Percentiles rank a stretch among this genome's conserved stretches.
phyloP scores from a whole-genome alignment of 2,888 invertebrate genomes.

The Horisme vitalbata region DNA sequence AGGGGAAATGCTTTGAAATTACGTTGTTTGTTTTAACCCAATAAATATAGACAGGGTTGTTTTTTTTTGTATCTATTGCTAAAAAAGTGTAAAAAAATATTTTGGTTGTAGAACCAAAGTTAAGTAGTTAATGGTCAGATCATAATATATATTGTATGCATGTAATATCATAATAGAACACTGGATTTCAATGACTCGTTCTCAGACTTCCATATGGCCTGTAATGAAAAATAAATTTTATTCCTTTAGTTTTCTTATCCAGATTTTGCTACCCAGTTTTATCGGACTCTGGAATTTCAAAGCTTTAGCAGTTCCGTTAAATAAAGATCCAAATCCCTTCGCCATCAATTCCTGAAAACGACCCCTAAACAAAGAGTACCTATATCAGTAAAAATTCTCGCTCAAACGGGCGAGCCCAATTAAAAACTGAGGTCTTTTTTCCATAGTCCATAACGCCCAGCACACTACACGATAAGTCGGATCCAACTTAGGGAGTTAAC shows the following conservation, averaged over 20 bases:
- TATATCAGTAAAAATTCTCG: slow-evolving; percentile 56
- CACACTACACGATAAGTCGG: too few relatives aligned
- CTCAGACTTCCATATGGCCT: too few relatives aligned
- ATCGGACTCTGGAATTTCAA: background rate
- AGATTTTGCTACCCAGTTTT: background rate
- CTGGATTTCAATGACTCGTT: too few relatives aligned
- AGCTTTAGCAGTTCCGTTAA: background rate
- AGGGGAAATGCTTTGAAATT: slow-evolving; percentile 1
- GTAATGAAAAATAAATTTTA: too few relatives aligned
- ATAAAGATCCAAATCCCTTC: background rate
- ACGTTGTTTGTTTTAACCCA: background rate
- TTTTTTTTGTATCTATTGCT: too few relatives aligned
- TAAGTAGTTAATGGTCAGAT: too few relatives aligned
- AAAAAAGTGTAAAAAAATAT: too few relatives aligned
- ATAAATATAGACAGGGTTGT: background rate
- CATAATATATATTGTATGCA: too few relatives aligned
- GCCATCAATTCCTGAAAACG: slow-evolving; percentile 18
- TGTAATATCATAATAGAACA: too few relatives aligned
- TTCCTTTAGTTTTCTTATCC: too few relatives aligned
- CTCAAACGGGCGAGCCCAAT: slow-evolving; percentile 65
- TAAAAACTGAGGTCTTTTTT: slow-evolving; percentile 52
- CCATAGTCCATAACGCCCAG: slow-evolving; percentile 33
- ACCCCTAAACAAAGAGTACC: slow-evolving; percentile 30
- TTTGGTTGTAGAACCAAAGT: too few relatives aligned
- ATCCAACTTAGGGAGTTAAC: too few relatives aligned